Evolutionary conservation across 2,113 vertebrate species (phyloP), one percentile per base, ranked within the genome.

Genomic region (Periophthalmodon schlosseri): DNA sequence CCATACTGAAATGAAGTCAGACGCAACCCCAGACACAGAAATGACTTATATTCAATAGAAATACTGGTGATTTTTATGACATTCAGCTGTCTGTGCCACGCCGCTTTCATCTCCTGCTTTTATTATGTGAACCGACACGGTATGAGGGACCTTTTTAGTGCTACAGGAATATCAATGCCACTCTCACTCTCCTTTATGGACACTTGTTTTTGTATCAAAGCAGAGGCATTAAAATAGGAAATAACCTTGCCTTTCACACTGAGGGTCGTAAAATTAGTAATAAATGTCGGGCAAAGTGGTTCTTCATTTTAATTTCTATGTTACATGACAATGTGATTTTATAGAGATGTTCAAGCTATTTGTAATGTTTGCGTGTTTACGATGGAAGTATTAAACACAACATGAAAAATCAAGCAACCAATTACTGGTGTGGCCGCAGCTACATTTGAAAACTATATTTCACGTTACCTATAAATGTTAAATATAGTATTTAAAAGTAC

Each of bases 11-110:
- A 58, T 72, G 12, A 65, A 33, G 8, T 68, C 49, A 72, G 7
- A 61, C 68, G 52, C 18, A 34, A 69, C 44, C 47, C 11, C 63
- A 39, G 63, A 39, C 63, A 39, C 63, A 65, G 18, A 33, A 10
- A 52, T 75, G 34, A 65, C 63, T 65, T 65, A 65, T 44, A 65
- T 65, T 65, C 63, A 65, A 65, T 65, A 39, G 63, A 44, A 65
- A n/a, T 39, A 4, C 11, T n/a, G 18, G 20, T 65, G 63, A 65
- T 65, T 65, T 65, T 39, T 65, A 65, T 65, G 63, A 34, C 34
- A 39, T 39, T 65, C 18, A n/a, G 63, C 63, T n/a, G 18, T 65
- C 63, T 65, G 34, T 65, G 63, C 63, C 34, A 39, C 63, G 3
- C 10, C 11, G 63, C 63, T 65, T 65, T 65, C 34, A 39, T 65